Percentiles rank a stretch among this genome's conserved stretches.
phyloP scores from a whole-genome alignment of 2,888 invertebrate genomes.

The Ornithoptera alexandrae region DNA sequence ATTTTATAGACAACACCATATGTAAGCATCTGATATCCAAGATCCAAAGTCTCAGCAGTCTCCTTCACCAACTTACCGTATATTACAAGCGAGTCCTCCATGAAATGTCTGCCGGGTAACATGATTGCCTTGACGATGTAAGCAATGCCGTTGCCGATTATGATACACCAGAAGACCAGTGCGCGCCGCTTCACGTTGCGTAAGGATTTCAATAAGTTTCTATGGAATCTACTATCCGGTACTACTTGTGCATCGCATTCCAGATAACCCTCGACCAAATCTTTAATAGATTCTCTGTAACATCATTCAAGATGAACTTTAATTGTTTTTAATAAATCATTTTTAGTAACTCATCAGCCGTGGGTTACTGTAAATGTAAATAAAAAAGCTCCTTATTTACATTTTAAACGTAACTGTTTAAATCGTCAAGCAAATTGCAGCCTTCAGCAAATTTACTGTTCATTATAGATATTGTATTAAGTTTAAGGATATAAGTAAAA shows the following conservation, averaged over 20 bases:
- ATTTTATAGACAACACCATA: too few relatives aligned
- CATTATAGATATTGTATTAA: neutral
- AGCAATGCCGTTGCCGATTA: slow-evolving; percentile 46
- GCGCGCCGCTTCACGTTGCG: slow-evolving; percentile 52
- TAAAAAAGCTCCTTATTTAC: too few relatives aligned
- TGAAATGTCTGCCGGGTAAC: slow-evolving; percentile 48
- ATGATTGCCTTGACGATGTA: slow-evolving; percentile 45
- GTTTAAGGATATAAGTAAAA: neutral
- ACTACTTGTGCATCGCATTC: slow-evolving; percentile 40
- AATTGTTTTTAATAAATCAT: neutral
- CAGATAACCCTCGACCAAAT: slow-evolving; percentile 44
- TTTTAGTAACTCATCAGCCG: too few relatives aligned
- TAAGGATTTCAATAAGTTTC: slow-evolving; percentile 42
- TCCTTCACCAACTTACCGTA: slow-evolving; percentile 40
- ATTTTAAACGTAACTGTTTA: too few relatives aligned
- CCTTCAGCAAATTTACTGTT: neutral
- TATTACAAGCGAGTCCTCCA: slow-evolving; percentile 43
- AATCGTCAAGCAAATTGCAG: neutral
- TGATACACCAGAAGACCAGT: slow-evolving; percentile 48
- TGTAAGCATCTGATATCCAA: too few relatives aligned
- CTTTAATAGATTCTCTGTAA: slow-evolving; percentile 44
- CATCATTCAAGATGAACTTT: neutral
- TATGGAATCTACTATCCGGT: slow-evolving; percentile 45
- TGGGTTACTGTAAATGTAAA: too few relatives aligned
- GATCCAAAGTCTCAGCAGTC: too few relatives aligned